Percentiles rank a stretch among this genome's conserved stretches.
Conservation (phyloP, 2,113 vertebrate species). For the Pelodiscus sinensis region DNA sequence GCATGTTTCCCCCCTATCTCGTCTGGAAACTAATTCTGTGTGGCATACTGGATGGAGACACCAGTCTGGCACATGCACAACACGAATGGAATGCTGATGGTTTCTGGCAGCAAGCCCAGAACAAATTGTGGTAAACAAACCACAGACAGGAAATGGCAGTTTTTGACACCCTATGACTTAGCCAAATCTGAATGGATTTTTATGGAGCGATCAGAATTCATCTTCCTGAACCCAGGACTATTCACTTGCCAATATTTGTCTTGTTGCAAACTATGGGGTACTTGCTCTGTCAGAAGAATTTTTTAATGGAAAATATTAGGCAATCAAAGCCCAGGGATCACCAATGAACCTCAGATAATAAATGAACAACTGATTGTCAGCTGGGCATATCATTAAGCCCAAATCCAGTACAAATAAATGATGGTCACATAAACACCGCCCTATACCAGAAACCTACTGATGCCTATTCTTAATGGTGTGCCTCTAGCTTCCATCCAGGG, state of each 20-base stretch:
- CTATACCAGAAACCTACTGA: too few relatives aligned
- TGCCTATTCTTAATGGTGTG: too few relatives aligned
- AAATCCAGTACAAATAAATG: background rate
- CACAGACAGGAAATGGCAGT: background rate
- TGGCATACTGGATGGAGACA: background rate
- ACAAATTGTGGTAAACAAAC: background rate
- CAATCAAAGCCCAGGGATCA: too few relatives aligned
- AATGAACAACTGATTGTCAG: too few relatives aligned
- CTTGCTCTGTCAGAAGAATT: background rate
- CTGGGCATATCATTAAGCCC: background rate
- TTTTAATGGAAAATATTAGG: too few relatives aligned
- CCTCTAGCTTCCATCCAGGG: too few relatives aligned
- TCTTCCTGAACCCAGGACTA: background rate
- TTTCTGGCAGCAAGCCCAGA: background rate
- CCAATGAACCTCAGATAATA: too few relatives aligned
- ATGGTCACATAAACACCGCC: too few relatives aligned
- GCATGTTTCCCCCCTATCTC: background rate
- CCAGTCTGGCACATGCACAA: background rate
- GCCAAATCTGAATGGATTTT: background rate
- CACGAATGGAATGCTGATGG: background rate
- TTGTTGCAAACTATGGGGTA: background rate
- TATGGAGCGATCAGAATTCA: background rate
- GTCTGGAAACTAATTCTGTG: background rate
- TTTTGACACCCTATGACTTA: background rate
- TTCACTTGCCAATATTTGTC: background rate